Base-by-base conservation (phyloP, 1,140 invertebrate species). In the Plutomurus gul region DNA sequence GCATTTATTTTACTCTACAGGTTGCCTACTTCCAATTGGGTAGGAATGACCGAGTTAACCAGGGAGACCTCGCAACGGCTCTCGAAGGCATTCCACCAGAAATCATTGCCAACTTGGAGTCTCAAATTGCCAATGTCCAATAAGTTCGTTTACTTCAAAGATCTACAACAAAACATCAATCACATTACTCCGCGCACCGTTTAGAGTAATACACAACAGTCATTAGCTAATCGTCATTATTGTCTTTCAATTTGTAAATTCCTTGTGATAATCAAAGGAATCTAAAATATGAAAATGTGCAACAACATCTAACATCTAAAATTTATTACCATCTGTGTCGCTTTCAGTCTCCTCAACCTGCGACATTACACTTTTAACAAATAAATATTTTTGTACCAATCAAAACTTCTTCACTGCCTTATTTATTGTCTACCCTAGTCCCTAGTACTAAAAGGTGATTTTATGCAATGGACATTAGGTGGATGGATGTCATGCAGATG, bases 31-130 rank as follows among this genome's bases (percentile, higher is more conserved):
- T 75, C 56, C 78, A 79, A 79, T 51, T 75, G 70, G 72, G 78
- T 65, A 56, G 49, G 20, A 79, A 79, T 33, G 78, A 75, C 56
- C 78, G 77, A 18, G 77, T 79, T 33, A 79, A 79, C 51, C 36
- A 56, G 6, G 77, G 73, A 79, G 78, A 79, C 71, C 73, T 79
- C 39, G 72, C 72, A 10, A 49, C 47, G 20, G 78, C 78, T 75
- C 37, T 79, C 13, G 73, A 79, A 49, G 78, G 78, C 30, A 73
- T 79, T 22, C 78, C 78, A 79, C 51, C 73, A 70, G 78, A 79
- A 75, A 75, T 79, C 51, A 79, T 79, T 79, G 72, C 72, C 78
- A 79, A 79, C 43, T 79, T 79, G 73, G 78, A 79, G 75, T 33
- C 72, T 36, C 78, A 79, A 79, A 79, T 79, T 27, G 72, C 78